phyloP scores from a whole-genome alignment of 2,113 vertebrate genomes.

The Neopipo cinnamomea region DNA sequence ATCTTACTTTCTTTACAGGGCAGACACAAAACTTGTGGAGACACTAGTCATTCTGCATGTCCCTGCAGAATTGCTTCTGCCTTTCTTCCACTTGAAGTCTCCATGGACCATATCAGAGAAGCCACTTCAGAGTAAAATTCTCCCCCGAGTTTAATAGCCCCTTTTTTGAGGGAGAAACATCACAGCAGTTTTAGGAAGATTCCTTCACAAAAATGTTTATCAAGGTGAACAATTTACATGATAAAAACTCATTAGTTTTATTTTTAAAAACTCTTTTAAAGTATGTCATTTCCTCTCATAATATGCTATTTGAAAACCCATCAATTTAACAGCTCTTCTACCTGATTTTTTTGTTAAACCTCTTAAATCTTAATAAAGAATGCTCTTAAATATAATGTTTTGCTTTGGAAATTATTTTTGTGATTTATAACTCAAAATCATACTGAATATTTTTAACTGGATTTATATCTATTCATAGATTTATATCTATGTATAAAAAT shows the following conservation, averaged over 20 bases:
- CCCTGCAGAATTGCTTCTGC: not conserved
- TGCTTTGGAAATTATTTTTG: not conserved
- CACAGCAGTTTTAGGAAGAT: not conserved
- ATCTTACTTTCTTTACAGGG: not conserved
- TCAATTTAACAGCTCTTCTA: not conserved
- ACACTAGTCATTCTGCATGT: not conserved
- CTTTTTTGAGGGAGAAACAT: not conserved
- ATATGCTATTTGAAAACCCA: not conserved
- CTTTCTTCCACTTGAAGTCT: not conserved
- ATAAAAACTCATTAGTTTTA: not conserved
- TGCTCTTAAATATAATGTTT: not conserved
- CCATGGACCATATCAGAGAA: not conserved
- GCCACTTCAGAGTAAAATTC: not conserved
- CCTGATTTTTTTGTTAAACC: not conserved
- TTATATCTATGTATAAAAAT: not conserved
- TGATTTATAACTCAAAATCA: not conserved
- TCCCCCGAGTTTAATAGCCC: not conserved
- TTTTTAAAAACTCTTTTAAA: not conserved
- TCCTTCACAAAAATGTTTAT: not conserved
- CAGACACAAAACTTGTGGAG: not conserved
- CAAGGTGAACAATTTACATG: not conserved
- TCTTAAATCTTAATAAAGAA: not conserved
- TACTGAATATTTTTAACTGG: not conserved
- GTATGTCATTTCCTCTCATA: not conserved
- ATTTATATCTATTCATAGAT: not conserved